A percentile compares a stretch with the other conserved stretches of the same genome.
phyloP scores from a whole-genome alignment of 2,888 invertebrate genomes.

The Eulithis testata region DNA sequence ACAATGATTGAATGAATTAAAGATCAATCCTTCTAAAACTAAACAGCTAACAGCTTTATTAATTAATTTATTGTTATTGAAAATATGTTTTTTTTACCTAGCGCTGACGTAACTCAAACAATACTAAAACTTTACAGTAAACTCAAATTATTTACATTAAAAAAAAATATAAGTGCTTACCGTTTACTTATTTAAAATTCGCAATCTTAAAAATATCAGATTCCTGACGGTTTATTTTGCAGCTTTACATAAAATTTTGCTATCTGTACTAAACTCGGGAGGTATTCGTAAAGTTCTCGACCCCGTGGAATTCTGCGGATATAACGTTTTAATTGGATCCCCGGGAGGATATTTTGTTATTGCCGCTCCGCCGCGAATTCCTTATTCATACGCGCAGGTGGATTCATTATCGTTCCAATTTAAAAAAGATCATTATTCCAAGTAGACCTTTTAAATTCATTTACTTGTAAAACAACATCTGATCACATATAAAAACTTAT shows the following conservation, averaged over 20 bases:
- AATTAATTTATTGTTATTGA: too few relatives aligned
- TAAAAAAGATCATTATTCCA: conserved; percentile 28
- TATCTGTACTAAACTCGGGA: conserved; percentile 35
- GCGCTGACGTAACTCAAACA: too few relatives aligned
- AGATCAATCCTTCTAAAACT: too few relatives aligned
- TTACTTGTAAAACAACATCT: neutral
- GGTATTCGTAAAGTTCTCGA: conserved; percentile 72
- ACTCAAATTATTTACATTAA: neutral
- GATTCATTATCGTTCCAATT: conserved; percentile 34
- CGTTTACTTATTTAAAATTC: neutral
- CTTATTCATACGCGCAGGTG: conserved; percentile 44
- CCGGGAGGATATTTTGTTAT: conserved; percentile 79
- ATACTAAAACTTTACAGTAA: too few relatives aligned
- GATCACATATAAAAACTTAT: too few relatives aligned
- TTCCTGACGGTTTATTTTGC: neutral
- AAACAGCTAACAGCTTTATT: too few relatives aligned
- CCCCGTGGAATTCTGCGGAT: conserved; percentile 79
- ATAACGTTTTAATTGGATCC: conserved; percentile 82
- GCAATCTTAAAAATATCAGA: neutral
- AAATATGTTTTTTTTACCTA: too few relatives aligned
- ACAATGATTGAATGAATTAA: too few relatives aligned
- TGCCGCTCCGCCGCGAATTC: conserved; percentile 57
- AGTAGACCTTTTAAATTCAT: conserved; percentile 30
- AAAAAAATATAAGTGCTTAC: neutral
- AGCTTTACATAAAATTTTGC: conserved; percentile 15